Conservation (phyloP, 1,140 invertebrate species). For the Aradophagus sp. region DNA sequence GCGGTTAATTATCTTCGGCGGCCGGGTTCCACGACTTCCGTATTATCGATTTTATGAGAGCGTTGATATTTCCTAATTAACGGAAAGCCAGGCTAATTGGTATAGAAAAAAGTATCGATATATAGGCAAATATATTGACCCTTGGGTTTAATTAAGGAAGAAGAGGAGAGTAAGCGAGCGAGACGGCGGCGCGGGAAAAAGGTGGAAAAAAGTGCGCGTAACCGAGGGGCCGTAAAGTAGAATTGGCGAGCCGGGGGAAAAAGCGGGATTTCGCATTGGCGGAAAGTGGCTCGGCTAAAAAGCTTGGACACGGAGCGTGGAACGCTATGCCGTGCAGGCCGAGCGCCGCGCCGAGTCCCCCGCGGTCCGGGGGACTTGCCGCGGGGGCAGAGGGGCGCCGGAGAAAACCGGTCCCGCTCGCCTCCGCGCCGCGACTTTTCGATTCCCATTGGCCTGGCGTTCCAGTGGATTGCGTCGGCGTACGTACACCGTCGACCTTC, state of each 20-base stretch:
- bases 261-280: constrained; percentile 44
- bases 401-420: constrained; percentile 56
- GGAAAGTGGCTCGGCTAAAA: constrained; percentile 43
- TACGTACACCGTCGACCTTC: constrained; percentile 55
- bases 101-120: too few relatives aligned
- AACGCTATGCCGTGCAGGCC: constrained; percentile 42
- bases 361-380: constrained; percentile 40
- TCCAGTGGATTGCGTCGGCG: constrained; percentile 52
- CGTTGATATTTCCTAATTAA: too few relatives aligned
- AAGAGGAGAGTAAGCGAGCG: too few relatives aligned
- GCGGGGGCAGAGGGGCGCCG: constrained; percentile 20
- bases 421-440: constrained; percentile 54
- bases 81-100: too few relatives aligned
- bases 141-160: too few relatives aligned
- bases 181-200: too few relatives aligned
- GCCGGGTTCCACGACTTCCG: too few relatives aligned
- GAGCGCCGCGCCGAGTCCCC: constrained; percentile 37
- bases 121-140: too few relatives aligned
- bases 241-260: constrained; percentile 10
- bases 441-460: constrained; percentile 56
- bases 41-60: too few relatives aligned
- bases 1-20: too few relatives aligned
- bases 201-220: too few relatives aligned
- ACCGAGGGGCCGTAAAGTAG: too few relatives aligned
- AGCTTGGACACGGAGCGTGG: constrained; percentile 34